Evolutionary conservation across 2,888 invertebrate species (phyloP).

Genomic region (Melolontha melolontha): DNA sequence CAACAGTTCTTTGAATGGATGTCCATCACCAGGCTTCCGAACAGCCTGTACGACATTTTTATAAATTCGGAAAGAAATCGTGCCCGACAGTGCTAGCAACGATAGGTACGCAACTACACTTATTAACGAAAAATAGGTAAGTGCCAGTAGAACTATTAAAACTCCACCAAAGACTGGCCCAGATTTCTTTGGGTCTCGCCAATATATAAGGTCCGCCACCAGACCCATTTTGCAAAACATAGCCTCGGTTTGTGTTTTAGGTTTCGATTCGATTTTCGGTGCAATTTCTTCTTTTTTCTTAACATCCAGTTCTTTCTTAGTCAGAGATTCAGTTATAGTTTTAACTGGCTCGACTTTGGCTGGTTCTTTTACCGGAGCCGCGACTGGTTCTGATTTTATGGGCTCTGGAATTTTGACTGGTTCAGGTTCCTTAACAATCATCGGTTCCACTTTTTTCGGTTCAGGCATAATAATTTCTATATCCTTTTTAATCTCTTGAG

Average conservation of each 20-base stretch:
- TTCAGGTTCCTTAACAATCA: constrained; percentile 36
- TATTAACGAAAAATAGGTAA: constrained; percentile 95
- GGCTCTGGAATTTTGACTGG: constrained; percentile 47
- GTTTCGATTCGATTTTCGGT: constrained; percentile 42
- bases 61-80: constrained; percentile 95
- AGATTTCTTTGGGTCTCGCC: constrained; percentile 95
- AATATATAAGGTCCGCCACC: constrained; percentile 95
- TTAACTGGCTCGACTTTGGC: constrained; percentile 43
- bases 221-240: constrained; percentile 80
- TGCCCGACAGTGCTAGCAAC: constrained; percentile 85
- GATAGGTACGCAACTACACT: constrained; percentile 94
- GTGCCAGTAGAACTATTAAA: constrained; percentile 89
- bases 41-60: constrained; percentile 95
- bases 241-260: constrained; percentile 68
- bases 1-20: constrained; percentile 92
- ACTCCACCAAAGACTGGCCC: constrained; percentile 93
- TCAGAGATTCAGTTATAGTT: constrained; percentile 39
- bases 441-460: constrained; percentile 35
- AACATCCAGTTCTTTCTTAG: constrained; percentile 42
- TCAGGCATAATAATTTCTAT: constrained; percentile 40
- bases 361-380: constrained; percentile 39
- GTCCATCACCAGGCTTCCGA: constrained; percentile 96
- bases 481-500: constrained; percentile 35
- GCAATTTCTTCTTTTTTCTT: constrained; percentile 35
- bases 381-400: constrained; percentile 46